These are phyloP conservation scores for Cydia splendana DNA, from an alignment of 1,140 invertebrate genomes.

Conservation along the genomic window DNA sequence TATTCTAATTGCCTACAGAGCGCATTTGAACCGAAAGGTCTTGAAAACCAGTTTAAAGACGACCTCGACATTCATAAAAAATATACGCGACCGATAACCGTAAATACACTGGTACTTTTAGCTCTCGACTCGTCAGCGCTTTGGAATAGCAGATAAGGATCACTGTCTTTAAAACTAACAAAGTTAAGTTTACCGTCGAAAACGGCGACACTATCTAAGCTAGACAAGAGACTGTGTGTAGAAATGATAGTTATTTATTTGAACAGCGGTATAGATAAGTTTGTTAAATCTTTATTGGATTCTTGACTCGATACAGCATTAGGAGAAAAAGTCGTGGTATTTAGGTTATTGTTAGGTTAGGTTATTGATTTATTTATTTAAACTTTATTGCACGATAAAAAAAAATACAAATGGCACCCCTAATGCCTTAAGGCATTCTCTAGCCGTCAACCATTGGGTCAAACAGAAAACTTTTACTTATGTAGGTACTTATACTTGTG, in stretches of 20 bases:
- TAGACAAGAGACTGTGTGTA: background rate
- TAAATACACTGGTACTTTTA: background rate
- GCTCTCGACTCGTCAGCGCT: background rate
- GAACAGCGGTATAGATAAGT: background rate
- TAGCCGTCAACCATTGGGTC: too few species aligned
- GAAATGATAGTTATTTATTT: background rate
- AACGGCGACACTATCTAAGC: background rate
- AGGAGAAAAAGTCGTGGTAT: background rate
- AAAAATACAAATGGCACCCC: too few species aligned
- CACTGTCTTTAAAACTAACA: conserved; percentile 14
- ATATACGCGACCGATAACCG: conserved; percentile 33
- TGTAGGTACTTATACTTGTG: too few species aligned
- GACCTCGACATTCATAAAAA: conserved; percentile 34
- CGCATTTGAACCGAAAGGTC: background rate
- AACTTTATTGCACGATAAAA: too few species aligned
- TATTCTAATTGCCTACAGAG: background rate
- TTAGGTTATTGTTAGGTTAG: background rate
- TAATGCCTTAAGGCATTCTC: too few species aligned
- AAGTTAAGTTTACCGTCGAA: conserved; percentile 7
- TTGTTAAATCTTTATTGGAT: conserved; percentile 25
- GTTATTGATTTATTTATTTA: background rate
- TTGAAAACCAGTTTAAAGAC: conserved; percentile 18
- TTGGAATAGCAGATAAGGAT: background rate
- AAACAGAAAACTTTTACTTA: too few species aligned
- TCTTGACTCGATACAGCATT: conserved; percentile 10